phyloP scores from a whole-genome alignment of 2,888 invertebrate genomes.

The Pseudeuparius sepicola region DNA sequence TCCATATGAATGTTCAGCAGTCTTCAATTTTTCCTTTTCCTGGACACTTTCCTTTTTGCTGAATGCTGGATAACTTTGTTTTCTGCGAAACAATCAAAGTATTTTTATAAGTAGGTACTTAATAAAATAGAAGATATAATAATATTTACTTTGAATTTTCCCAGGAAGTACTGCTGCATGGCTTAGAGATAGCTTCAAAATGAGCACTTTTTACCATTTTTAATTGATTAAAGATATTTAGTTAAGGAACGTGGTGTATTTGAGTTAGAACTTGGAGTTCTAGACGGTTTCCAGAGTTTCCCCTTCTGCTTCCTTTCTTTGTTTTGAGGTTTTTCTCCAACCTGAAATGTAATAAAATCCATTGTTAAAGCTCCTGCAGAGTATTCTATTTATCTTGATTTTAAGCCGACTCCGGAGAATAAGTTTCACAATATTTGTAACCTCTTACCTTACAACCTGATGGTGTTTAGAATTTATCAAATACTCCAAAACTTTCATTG shows the following conservation, averaged over 20 bases:
- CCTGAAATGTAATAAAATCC: conserved; percentile 40
- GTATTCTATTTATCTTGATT: conserved; percentile 5
- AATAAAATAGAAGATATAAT: too few relatives aligned
- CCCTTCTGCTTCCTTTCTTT: conserved; percentile 73
- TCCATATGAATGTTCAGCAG: too few relatives aligned
- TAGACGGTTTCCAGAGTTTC: conserved; percentile 75
- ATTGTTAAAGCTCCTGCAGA: too few relatives aligned
- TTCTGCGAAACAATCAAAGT: too few relatives aligned
- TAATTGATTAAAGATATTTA: conserved; percentile 11
- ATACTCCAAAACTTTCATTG: conserved; percentile 38
- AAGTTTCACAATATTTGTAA: too few relatives aligned
- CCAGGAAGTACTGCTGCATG: conserved; percentile 24
- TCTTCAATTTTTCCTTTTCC: too few relatives aligned
- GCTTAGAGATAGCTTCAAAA: conserved; percentile 22
- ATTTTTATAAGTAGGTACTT: conserved; percentile 1
- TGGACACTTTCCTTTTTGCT: too few relatives aligned
- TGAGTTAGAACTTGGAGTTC: conserved; percentile 77
- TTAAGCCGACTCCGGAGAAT: too few relatives aligned
- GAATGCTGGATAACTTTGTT: too few relatives aligned
- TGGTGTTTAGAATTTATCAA: conserved; percentile 35
- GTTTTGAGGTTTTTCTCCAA: conserved; percentile 74
- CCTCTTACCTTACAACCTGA: conserved; percentile 36
- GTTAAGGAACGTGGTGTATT: conserved; percentile 78
- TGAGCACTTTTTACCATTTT: conserved; percentile 37
- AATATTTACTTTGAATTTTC: conserved; percentile 31